Base-by-base conservation (phyloP, 2,113 vertebrate species). In the Zapus hudsonius region DNA sequence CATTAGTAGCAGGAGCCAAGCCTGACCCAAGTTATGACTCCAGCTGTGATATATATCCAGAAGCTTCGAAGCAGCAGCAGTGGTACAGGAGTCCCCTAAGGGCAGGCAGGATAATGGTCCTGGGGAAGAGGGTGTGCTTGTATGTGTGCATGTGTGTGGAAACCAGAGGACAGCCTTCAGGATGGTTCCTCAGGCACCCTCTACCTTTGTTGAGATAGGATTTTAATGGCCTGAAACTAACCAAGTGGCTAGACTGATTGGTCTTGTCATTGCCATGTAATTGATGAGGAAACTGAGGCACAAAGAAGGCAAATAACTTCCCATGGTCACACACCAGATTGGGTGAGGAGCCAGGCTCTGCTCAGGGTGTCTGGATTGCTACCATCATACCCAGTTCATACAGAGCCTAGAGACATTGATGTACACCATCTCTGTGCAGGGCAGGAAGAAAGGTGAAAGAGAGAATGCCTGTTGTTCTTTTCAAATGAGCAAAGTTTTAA, bases 41-140 rank as follows among this genome's bases (percentile, higher is more conserved):
- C 47, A 47, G 52, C 52, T 52, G 16, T 52, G 52, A 52, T 7
- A 52, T 7, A 52, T 7, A 52, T 7, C 52, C 52, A 52, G 52
- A 52, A 15, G 52, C 52, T 52, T 12, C 16, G 52, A 76, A 36
- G n/a, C 75, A 7, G 4, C 20, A 78, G 33, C 31, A 9, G 33
- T 22, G 20, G 25, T 10, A 20, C 40, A 4, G 2, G 61, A 11
- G 59, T 61, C 25, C 44, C 69, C 5, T 1, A 0, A 0, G 1
- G 40, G 31, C n/a, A 33, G 75, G 52, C 19, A 2, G 0, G 22
- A 1, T 0, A 25, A 5, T 4, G 33, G 5, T 33, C 13, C 79
- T 52, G 4, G 1, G 33, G 10, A 2, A 0, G 0, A 31, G 9
- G 19, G 17, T 27, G 15, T 40, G 23, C 13, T 40, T 17, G 8